Evolutionary conservation across 2,797 vertebrate genomes (phyloP), one percentile per base, ranked within the genome.

Genomic region (Stomatorhinus walkeri): DNA sequence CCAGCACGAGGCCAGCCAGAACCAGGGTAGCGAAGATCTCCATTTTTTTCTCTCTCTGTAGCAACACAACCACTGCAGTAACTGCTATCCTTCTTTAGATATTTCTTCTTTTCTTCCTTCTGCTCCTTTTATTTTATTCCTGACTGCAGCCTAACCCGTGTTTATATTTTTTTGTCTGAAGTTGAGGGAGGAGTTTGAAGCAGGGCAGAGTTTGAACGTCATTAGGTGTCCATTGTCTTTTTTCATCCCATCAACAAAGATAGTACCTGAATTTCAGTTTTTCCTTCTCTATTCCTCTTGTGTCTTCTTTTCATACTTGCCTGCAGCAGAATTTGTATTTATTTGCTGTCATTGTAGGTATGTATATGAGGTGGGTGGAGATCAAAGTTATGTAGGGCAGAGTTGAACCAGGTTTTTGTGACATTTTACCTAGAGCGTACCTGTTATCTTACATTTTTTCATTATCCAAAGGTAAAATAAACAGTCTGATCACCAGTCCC

Each of bases 371-470:
- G 5, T 36, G 72, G 81, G 81, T 40, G 43, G 81, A 3, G 43
- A 12, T 14, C 1, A 22, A 84, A 5, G 40, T 22, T 84, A 49
- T n/a, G 81, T 3, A 40, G 16, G 46, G 5, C 16, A 48, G 6
- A 90, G 90, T 64, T 92, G 43, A 93, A 68, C 2, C 88, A 88
- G 87, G 91, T 87, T 89, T 16, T 7, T 87, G 24, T 54, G n/a
- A 48, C 79, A 89, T 87, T 86, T 81, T 87, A 51, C 85, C 0
- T 22, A 32, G 36, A 1, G 2, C 52, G n/a, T 46, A 64, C 7
- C 87, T 86, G 87, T 52, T 5, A 85, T 84, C 81, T 84, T 10
- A 9, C 0, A 0, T 8, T n/a, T 8, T n/a, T 49, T 22, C 8
- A 0, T 22, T 48, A 83, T 22, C 81, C 22, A 9, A 84, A 84